phyloP scores from a whole-genome alignment of 1,140 invertebrate genomes.

The Parasteatoda tepidariorum region DNA sequence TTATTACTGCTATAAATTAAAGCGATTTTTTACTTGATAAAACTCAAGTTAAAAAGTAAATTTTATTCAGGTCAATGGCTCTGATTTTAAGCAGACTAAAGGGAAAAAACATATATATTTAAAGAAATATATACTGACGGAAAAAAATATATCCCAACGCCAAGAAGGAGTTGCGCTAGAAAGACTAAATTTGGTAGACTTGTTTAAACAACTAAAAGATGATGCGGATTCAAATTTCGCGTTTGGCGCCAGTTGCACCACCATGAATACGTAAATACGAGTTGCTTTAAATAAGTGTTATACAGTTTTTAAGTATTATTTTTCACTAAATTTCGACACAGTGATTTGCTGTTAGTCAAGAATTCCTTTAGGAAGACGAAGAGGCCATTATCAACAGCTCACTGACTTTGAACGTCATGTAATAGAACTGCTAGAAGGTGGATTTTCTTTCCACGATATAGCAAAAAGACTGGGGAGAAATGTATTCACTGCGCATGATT shows the following conservation, averaged over 20 bases:
- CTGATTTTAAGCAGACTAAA: no score
- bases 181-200: background rate
- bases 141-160: no score
- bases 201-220: background rate
- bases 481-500: background rate
- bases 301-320: background rate
- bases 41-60: no score
- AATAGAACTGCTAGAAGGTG: background rate
- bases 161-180: background rate
- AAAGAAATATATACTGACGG: no score
- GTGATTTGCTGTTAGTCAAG: background rate
- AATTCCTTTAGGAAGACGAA: background rate
- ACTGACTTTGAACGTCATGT: background rate
- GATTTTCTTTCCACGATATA: background rate
- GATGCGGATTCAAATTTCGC: background rate
- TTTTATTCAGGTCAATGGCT: no score
- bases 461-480: background rate
- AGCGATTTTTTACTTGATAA: no score
- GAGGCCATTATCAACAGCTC: background rate
- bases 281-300: no score
- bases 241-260: background rate
- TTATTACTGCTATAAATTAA: no score
- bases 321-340: background rate
- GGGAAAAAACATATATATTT: no score
- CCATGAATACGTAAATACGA: background rate